Percentiles rank a stretch among this genome's conserved stretches.
These are phyloP conservation scores for Holothuria glaberrima DNA, from an alignment of 35 echinoderm and acorn worm species.

Conservation along the genomic window DNA sequence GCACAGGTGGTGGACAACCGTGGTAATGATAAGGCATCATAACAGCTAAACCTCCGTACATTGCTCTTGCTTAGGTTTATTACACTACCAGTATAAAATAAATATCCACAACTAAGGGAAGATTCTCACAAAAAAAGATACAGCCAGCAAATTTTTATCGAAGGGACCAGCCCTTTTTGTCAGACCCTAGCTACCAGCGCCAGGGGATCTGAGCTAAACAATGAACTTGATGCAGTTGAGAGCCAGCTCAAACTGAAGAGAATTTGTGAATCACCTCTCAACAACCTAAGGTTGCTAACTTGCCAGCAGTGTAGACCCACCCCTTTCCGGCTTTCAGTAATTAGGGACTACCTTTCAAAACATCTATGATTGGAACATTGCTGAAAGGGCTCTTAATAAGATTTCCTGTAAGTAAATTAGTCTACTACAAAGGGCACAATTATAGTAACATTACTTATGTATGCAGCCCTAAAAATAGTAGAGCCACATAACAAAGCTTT, in stretches of 20 bases:
- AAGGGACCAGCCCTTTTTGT: conserved; percentile 40
- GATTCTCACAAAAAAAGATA: neutral
- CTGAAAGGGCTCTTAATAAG: neutral
- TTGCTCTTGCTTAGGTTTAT: neutral
- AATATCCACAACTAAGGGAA: neutral
- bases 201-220: conserved; percentile 15
- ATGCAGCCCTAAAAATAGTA: too few relatives aligned
- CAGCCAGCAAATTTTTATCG: neutral
- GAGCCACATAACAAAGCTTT: too few relatives aligned
- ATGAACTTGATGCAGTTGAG: conserved; percentile 10
- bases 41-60: conserved; percentile 48
- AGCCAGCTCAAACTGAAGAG: conserved; percentile 42
- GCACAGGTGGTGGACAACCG: neutral
- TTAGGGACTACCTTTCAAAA: conserved; percentile 30
- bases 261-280: conserved; percentile 3
- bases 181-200: conserved; percentile 46
- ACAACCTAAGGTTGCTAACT: neutral
- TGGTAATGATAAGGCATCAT: conserved; percentile 50
- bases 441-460: too few relatives aligned
- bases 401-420: neutral
- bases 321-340: neutral
- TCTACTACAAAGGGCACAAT: too few relatives aligned
- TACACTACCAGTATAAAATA: neutral
- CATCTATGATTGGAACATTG: neutral
- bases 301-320: neutral